Percentiles rank a stretch among this genome's conserved stretches.
These are phyloP conservation scores for Huso huso DNA, from an alignment of 2,797 vertebrate species.

Conservation along the genomic window DNA sequence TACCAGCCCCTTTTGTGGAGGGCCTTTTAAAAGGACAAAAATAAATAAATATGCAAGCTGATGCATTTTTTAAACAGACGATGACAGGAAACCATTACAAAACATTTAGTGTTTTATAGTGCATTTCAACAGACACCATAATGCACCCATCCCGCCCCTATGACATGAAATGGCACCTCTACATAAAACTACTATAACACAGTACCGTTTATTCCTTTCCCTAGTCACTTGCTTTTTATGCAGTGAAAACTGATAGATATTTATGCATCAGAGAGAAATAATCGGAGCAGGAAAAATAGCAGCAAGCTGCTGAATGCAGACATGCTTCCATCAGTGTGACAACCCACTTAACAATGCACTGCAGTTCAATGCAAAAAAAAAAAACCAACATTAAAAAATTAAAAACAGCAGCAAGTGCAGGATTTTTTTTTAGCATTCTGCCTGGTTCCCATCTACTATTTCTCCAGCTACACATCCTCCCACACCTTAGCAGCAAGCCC, in stretches of 20 bases:
- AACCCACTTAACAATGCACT: constrained; percentile 41
- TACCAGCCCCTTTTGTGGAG: too few relatives aligned
- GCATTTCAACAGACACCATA: too few relatives aligned
- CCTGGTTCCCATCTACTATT: neutral
- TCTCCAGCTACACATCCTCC: constrained; percentile 17
- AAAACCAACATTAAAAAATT: too few relatives aligned
- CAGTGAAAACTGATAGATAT: too few relatives aligned
- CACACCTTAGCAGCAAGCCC: neutral
- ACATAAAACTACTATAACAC: too few relatives aligned
- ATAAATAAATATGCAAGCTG: constrained; percentile 1
- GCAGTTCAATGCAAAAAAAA: constrained; percentile 41
- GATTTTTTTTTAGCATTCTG: constrained; percentile 14
- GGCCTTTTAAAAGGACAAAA: constrained; percentile 22
- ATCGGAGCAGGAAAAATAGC: constrained; percentile 15
- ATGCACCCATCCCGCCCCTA: too few relatives aligned
- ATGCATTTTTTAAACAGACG: too few relatives aligned
- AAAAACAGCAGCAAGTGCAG: constrained; percentile 27
- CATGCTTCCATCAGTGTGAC: constrained; percentile 34
- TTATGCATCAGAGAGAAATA: constrained; percentile 16
- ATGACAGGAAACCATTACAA: too few relatives aligned
- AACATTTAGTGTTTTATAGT: too few relatives aligned
- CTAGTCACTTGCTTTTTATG: too few relatives aligned
- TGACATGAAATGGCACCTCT: too few relatives aligned
- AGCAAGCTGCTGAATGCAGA: constrained; percentile 34
- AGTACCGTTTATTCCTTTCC: too few relatives aligned